These are phyloP conservation scores for Tragelaphus buxtoni DNA, from an alignment of 2,113 vertebrate genomes.

Conservation along the genomic window DNA sequence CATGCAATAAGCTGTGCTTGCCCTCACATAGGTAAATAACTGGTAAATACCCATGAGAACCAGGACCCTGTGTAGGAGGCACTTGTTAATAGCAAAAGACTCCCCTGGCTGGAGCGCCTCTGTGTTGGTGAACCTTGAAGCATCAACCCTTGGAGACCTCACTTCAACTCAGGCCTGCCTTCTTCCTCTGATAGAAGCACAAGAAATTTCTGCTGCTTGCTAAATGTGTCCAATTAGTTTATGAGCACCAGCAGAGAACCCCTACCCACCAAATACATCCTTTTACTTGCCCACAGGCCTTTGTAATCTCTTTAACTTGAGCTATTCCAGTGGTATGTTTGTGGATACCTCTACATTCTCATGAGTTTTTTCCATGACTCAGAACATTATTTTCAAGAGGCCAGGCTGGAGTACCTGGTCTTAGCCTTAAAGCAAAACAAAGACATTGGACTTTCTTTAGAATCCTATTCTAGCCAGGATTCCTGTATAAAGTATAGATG, in stretches of 20 bases:
- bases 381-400: background rate
- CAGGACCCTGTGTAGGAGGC: background rate
- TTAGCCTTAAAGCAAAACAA: background rate
- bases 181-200: background rate
- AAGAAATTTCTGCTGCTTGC: background rate
- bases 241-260: background rate
- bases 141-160: background rate
- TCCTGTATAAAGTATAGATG: background rate
- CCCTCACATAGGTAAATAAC: background rate
- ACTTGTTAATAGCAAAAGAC: background rate
- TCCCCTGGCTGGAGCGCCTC: accelerated
- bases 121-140: background rate
- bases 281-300: background rate
- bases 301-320: background rate
- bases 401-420: background rate
- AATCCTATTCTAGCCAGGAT: background rate
- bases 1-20: background rate
- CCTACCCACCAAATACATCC: background rate
- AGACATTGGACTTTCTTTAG: background rate
- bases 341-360: background rate
- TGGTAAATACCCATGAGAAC: background rate
- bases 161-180: background rate
- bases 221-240: background rate
- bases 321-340: background rate
- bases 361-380: background rate